Evolutionary conservation across 2,113 vertebrate genomes (phyloP).

Genomic region (Daphoenositta chrysoptera): DNA sequence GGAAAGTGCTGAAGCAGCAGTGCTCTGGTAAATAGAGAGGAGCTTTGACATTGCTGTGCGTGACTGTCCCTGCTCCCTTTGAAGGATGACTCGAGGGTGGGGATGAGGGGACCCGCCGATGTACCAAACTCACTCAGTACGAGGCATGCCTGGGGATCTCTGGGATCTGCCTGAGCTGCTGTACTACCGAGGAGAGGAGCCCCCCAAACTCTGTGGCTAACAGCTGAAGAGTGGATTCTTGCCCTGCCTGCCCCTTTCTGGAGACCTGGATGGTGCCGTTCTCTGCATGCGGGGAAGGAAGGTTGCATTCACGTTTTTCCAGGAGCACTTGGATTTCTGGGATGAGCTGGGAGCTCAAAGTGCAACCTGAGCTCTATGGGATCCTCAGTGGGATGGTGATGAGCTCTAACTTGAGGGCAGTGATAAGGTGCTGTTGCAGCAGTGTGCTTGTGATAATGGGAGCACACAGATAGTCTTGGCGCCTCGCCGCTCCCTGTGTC

Average conservation of each 20-base stretch:
- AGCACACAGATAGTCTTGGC: not conserved
- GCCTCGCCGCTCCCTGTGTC: fast-evolving
- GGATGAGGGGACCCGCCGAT: not conserved
- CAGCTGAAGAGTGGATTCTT: not conserved
- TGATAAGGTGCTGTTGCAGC: not conserved
- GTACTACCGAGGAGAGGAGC: not conserved
- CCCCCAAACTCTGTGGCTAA: not conserved
- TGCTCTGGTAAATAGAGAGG: conserved; percentile 16
- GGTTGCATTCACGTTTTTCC: not conserved
- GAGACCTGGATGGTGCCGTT: fast-evolving
- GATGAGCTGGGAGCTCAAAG: not conserved
- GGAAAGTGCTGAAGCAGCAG: conserved; percentile 53
- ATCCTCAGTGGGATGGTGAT: not conserved
- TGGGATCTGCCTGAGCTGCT: not conserved
- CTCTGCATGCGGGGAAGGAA: not conserved
- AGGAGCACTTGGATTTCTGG: not conserved
- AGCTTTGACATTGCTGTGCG: conserved; percentile 9
- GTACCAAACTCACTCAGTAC: not conserved
- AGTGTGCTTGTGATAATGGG: fast-evolving
- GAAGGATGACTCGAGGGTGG: not conserved
- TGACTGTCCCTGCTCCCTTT: not conserved
- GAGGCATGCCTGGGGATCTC: not conserved
- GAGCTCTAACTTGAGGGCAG: not conserved
- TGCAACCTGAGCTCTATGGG: not conserved
- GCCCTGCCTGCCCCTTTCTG: not conserved